Evolutionary conservation across 2,113 vertebrate genomes (phyloP).

Genomic region (Galbula dea): DNA sequence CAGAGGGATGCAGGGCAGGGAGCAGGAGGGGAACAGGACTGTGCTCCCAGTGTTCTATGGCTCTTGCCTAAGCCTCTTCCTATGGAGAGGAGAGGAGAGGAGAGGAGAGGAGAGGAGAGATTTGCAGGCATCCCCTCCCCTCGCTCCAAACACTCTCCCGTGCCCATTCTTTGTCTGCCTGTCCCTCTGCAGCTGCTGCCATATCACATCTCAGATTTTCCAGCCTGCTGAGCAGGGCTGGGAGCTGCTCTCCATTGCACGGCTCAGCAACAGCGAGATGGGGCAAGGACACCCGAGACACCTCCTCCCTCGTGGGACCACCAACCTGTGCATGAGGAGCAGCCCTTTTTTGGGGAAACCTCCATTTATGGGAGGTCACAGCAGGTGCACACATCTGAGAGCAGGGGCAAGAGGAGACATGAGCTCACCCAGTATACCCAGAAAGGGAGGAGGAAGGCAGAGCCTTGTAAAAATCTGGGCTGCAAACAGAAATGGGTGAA

Average conservation of each 20-base stretch:
- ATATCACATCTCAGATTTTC: slow-evolving; percentile 70
- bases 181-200: slow-evolving; percentile 59
- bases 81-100: not conserved
- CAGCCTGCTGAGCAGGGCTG: slow-evolving; percentile 47
- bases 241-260: slow-evolving; percentile 20
- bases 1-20: not conserved
- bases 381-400: not conserved
- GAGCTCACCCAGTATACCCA: fast-evolving
- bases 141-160: not conserved
- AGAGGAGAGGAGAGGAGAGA: not conserved
- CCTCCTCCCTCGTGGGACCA: not conserved
- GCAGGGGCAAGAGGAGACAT: not conserved
- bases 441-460: not conserved
- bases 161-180: slow-evolving; percentile 66
- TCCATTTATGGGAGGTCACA: not conserved
- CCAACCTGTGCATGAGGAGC: not conserved
- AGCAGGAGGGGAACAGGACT: not conserved
- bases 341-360: not conserved
- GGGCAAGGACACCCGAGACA: not conserved
- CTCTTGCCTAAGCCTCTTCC: not conserved
- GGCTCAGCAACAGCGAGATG: not conserved
- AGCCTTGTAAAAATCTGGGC: not conserved
- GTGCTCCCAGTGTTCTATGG: fast-evolving
- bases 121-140: slow-evolving; percentile 10
- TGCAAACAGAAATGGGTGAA: not conserved